Evolutionary conservation across 1,140 invertebrate genomes (phyloP).

Genomic region (Drosophila athabasca): DNA sequence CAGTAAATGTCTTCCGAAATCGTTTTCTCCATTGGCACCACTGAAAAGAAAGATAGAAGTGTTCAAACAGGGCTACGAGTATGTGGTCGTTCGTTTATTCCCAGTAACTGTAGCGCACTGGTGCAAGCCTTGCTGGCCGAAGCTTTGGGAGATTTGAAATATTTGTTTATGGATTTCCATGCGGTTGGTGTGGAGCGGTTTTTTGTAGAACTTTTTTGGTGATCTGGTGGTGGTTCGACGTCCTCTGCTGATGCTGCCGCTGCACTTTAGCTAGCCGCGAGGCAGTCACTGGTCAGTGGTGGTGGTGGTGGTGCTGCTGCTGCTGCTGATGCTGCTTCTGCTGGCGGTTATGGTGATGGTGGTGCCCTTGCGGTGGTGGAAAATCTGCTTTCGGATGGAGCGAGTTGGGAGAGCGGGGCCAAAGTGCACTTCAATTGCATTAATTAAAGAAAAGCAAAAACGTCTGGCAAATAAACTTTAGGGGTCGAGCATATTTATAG

Average conservation of each 20-base stretch:
- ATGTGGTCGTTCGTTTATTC: too few species aligned
- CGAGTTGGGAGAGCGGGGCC: conserved; percentile 5
- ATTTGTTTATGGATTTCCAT: conserved; percentile 68
- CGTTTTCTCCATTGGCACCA: too few species aligned
- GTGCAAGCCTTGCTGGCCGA: conserved; percentile 19
- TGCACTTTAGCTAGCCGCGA: conserved; percentile 11
- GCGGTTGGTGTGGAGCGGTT: conserved; percentile 38
- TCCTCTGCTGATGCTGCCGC: conserved; percentile 26
- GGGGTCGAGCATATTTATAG: background rate
- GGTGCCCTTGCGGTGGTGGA: conserved; percentile 37
- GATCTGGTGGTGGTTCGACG: conserved; percentile 21
- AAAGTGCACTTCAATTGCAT: conserved; percentile 79
- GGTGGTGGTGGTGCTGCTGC: conserved; percentile 23
- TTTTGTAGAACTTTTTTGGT: conserved; percentile 21
- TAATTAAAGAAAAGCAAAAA: conserved; percentile 65
- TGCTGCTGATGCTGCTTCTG: conserved; percentile 16
- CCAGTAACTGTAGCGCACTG: conserved; percentile 4
- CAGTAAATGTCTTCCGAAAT: too few species aligned
- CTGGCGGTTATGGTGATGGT: background rate
- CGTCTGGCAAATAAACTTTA: conserved; percentile 32
- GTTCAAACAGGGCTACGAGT: too few species aligned
- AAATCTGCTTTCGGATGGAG: conserved; percentile 25
- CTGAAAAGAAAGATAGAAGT: too few species aligned
- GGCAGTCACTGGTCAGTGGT: conserved; percentile 10
- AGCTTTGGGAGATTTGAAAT: conserved; percentile 40